phyloP scores from a whole-genome alignment of 2,888 invertebrate genomes.

The Caenorhabditis doughertyi region DNA sequence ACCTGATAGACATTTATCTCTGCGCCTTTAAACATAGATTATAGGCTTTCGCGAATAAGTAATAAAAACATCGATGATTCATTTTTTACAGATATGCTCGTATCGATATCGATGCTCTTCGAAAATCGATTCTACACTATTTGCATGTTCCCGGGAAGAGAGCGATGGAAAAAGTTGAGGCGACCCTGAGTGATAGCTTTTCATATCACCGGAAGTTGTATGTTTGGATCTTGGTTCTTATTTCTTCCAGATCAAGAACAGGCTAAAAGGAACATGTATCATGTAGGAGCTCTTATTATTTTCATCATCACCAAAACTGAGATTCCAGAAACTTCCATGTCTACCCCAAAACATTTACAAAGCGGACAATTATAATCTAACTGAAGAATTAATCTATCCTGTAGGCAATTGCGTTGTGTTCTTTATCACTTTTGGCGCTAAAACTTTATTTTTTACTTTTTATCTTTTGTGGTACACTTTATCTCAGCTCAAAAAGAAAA shows the following conservation, averaged over 20 bases:
- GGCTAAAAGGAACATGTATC: background rate
- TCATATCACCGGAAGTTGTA: background rate
- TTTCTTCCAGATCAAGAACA: background rate
- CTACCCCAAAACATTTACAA: background rate
- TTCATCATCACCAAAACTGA: no score
- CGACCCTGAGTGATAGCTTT: background rate
- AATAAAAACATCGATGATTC: no score
- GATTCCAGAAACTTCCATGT: conserved; percentile 2
- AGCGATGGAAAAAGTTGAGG: background rate
- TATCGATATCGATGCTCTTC: background rate
- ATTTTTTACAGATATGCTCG: background rate
- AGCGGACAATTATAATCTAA: background rate
- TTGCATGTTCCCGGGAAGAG: background rate
- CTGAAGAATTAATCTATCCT: background rate
- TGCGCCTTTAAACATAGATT: no score
- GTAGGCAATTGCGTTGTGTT: background rate
- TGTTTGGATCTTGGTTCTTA: background rate
- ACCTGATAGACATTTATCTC: no score
- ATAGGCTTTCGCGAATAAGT: no score
- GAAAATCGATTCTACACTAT: background rate
- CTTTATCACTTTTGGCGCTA: background rate
- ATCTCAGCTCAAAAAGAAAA: background rate
- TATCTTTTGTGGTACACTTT: no score
- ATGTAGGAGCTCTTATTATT: no score
- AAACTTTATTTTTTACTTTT: background rate